Evolutionary conservation across 2,888 invertebrate species (phyloP).

Genomic region (Drosophila fungiperda): DNA sequence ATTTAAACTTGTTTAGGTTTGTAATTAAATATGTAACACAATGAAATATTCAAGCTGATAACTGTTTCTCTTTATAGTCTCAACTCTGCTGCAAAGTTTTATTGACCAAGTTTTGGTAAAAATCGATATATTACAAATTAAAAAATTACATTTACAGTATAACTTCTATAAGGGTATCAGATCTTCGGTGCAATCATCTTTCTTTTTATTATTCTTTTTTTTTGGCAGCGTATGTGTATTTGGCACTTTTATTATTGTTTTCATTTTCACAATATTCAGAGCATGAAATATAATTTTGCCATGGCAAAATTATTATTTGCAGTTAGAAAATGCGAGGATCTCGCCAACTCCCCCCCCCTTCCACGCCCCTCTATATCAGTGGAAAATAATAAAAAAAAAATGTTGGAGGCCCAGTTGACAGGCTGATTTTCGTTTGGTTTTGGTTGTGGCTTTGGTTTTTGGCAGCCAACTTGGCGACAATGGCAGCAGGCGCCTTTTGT

Average conservation of each 20-base stretch:
- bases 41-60: neutral
- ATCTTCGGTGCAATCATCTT: neutral
- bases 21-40: neutral
- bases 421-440: slow-evolving; percentile 64
- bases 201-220: slow-evolving; percentile 22
- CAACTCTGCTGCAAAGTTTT: neutral
- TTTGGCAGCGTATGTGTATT: slow-evolving; percentile 18
- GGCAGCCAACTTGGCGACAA: slow-evolving; percentile 79
- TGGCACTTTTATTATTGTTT: slow-evolving; percentile 64
- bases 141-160: neutral
- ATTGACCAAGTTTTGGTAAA: neutral
- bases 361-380: neutral
- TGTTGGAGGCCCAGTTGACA: slow-evolving; percentile 46
- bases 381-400: slow-evolving; percentile 45
- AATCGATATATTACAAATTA: neutral
- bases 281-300: slow-evolving; percentile 78
- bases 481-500: slow-evolving; percentile 75
- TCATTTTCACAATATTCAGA: slow-evolving; percentile 67
- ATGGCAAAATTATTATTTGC: slow-evolving; percentile 71
- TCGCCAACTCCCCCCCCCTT: neutral
- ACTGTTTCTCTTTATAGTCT: neutral
- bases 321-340: slow-evolving; percentile 70
- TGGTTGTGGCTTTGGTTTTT: slow-evolving; percentile 70
- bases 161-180: slow-evolving; percentile 13
- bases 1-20: slow-evolving; percentile 32